phyloP scores from a whole-genome alignment of 2,888 invertebrate species.

The Antheraea assamensis region DNA sequence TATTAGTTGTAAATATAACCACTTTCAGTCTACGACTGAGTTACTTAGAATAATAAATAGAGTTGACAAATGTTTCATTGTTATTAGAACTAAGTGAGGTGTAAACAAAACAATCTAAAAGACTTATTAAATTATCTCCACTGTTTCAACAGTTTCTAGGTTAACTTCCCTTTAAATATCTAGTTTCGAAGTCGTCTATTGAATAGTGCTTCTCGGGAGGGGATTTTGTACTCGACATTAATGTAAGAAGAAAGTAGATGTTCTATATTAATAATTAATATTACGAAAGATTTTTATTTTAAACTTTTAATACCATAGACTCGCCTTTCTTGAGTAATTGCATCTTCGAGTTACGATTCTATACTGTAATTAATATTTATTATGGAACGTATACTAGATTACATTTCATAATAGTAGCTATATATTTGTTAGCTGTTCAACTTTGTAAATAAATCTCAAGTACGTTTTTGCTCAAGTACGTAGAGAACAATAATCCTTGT shows the following conservation, averaged over 20 bases:
- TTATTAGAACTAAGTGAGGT: background rate
- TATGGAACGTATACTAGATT: too few relatives aligned
- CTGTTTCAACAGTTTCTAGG: constrained; percentile 32
- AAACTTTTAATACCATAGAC: too few relatives aligned
- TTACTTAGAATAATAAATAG: background rate
- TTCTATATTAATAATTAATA: background rate
- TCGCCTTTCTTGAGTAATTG: too few relatives aligned
- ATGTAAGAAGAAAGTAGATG: background rate
- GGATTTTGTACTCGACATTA: constrained; percentile 29
- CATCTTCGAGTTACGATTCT: too few relatives aligned
- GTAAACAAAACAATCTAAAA: constrained; percentile 10
- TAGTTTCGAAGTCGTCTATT: constrained; percentile 44
- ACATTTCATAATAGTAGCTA: too few relatives aligned
- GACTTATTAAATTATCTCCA: constrained; percentile 9
- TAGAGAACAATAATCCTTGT: too few relatives aligned
- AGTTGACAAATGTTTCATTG: background rate
- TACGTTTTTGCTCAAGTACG: too few relatives aligned
- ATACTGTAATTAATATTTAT: too few relatives aligned
- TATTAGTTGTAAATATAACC: too few relatives aligned
- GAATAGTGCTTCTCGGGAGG: constrained; percentile 40
- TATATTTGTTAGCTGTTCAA: too few relatives aligned
- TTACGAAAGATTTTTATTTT: background rate
- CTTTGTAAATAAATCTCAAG: too few relatives aligned
- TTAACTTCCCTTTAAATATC: constrained; percentile 38
- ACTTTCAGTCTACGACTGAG: too few relatives aligned